phyloP scores from a whole-genome alignment of 2,113 vertebrate genomes.

The Lepidiolamprologus cunningtoni region DNA sequence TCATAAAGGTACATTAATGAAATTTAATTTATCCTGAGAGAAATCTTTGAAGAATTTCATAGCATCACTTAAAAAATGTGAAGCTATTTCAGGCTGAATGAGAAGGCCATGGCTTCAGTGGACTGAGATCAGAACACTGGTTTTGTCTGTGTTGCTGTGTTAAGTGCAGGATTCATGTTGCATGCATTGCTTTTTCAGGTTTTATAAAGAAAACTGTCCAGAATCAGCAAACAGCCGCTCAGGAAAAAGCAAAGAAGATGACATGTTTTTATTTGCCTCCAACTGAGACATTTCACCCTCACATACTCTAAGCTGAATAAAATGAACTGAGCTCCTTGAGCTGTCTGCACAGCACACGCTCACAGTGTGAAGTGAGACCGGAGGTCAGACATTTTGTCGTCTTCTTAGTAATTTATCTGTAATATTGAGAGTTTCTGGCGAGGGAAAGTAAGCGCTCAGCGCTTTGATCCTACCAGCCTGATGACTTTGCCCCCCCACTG shows the following conservation, averaged over 20 bases:
- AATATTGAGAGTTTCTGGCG: neutral
- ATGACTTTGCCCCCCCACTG: neutral
- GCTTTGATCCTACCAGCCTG: constrained; percentile 5
- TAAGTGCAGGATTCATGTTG: neutral
- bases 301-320: neutral
- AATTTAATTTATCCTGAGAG: neutral
- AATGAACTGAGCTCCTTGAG: neutral
- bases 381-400: neutral
- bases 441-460: neutral
- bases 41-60: neutral
- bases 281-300: neutral
- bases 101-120: neutral
- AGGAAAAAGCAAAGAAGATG: neutral
- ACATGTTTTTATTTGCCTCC: neutral
- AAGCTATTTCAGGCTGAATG: neutral
- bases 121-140: neutral
- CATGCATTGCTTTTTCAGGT: neutral
- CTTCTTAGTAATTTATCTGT: neutral
- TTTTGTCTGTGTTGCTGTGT: neutral
- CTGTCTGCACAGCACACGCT: neutral
- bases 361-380: neutral
- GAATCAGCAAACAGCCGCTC: neutral
- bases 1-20: neutral
- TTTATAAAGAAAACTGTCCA: neutral
- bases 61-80: neutral